Evolutionary conservation across 2,888 invertebrate species (phyloP).

Genomic region (Trissolcus japonicus): DNA sequence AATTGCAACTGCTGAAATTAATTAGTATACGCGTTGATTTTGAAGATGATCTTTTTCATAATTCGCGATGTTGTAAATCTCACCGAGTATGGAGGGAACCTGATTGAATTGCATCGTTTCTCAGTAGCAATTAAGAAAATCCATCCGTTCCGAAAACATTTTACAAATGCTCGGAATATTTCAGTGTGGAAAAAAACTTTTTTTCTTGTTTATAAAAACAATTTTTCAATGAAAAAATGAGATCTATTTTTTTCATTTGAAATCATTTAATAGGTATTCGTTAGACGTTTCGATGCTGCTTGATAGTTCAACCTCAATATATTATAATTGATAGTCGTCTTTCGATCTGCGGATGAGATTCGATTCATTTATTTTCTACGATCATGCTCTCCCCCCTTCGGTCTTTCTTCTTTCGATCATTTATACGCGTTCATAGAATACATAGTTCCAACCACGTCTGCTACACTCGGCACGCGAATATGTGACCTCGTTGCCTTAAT

Average conservation of each 20-base stretch:
- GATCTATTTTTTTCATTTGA: not conserved
- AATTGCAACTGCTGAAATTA: constrained; percentile 31
- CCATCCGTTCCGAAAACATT: constrained; percentile 38
- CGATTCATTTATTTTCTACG: constrained; percentile 52
- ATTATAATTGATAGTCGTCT: constrained; percentile 51
- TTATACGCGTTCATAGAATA: constrained; percentile 42
- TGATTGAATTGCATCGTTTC: constrained; percentile 17
- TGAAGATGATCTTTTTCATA: constrained; percentile 23
- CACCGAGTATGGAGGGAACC: constrained; percentile 15
- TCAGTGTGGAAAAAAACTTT: too few species aligned
- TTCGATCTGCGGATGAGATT: constrained; percentile 44
- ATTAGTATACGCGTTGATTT: constrained; percentile 32
- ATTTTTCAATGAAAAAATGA: too few species aligned
- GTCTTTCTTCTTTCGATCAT: constrained; percentile 39
- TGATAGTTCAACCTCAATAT: constrained; percentile 48
- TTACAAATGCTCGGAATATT: constrained; percentile 3
- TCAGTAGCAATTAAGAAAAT: constrained; percentile 32
- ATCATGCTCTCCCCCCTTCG: constrained; percentile 28
- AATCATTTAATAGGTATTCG: constrained; percentile 36
- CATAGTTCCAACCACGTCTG: constrained; percentile 44
- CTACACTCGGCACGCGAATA: constrained; percentile 56
- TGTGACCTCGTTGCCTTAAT: constrained; percentile 74
- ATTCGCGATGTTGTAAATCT: constrained; percentile 25
- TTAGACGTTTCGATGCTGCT: constrained; percentile 29
- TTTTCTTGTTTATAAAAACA: too few species aligned